A percentile compares a stretch with the other conserved stretches of the same genome.
phyloP scores from a whole-genome alignment of 2,888 invertebrate genomes.

The Azorinus chamasolen region DNA sequence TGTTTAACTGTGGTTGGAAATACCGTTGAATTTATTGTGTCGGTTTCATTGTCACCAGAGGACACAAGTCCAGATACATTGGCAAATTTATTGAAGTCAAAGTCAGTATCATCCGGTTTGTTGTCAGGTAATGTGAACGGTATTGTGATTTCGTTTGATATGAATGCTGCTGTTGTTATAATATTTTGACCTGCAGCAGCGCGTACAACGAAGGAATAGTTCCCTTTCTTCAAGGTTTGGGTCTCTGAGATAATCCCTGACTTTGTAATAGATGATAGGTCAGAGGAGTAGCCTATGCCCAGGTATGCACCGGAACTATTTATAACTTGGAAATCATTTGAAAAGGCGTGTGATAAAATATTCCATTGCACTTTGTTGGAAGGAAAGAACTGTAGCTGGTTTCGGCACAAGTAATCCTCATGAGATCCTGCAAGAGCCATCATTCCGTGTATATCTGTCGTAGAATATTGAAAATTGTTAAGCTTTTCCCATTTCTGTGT shows the following conservation, averaged over 20 bases:
- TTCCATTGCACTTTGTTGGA: constrained; percentile 2
- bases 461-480: constrained; percentile 53
- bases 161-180: constrained; percentile 40
- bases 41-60: constrained; percentile 14
- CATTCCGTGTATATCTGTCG: constrained; percentile 37
- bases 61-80: constrained; percentile 40
- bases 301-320: constrained; percentile 48
- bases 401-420: constrained; percentile 46
- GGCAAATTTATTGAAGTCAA: constrained; percentile 40
- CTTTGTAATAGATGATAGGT: constrained; percentile 32
- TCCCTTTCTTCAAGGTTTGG: constrained; percentile 27
- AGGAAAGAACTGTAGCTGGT: constrained; percentile 38
- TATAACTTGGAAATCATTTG: constrained; percentile 27
- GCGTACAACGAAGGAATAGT: constrained; percentile 32
- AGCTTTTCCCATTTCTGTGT: constrained; percentile 49
- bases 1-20: not conserved
- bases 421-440: constrained; percentile 53
- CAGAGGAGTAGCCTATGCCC: constrained; percentile 52
- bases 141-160: constrained; percentile 36
- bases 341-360: constrained; percentile 15
- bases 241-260: constrained; percentile 35
- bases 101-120: constrained; percentile 46
- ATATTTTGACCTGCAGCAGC: constrained; percentile 36
- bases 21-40: constrained; percentile 16
- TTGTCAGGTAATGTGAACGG: constrained; percentile 32